Percentiles rank a stretch among this genome's conserved stretches.
These are phyloP conservation scores for Apeira syringaria DNA, from an alignment of 2,888 invertebrate genomes.

Conservation along the genomic window DNA sequence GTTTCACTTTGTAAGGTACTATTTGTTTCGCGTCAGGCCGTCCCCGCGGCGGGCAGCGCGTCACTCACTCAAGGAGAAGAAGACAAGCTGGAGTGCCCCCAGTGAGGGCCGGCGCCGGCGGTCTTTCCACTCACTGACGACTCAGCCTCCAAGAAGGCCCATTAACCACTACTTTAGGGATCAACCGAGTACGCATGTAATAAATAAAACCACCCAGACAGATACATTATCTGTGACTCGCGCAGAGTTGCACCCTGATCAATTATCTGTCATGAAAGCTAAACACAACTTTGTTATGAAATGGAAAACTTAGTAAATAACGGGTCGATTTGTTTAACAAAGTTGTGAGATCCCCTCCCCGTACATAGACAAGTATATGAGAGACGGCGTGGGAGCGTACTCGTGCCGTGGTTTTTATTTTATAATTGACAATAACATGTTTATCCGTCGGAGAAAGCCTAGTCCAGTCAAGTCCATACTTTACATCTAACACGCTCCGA, in stretches of 20 bases:
- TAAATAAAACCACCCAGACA: conserved; percentile 81
- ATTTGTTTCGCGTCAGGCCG: conserved; percentile 64
- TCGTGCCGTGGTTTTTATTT: no score
- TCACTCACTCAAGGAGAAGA: conserved; percentile 57
- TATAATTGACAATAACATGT: no score
- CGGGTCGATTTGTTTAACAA: conserved; percentile 57
- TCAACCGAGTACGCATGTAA: conserved; percentile 74
- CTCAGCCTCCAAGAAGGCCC: conserved; percentile 71
- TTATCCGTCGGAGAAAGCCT: no score
- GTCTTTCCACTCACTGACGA: conserved; percentile 58
- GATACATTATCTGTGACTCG: conserved; percentile 82
- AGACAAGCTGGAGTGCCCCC: conserved; percentile 37
- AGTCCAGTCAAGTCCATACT: no score
- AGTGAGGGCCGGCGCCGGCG: conserved; percentile 54
- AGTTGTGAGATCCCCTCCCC: no score
- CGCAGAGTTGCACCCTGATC: conserved; percentile 74
- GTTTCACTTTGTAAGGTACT: conserved; percentile 35
- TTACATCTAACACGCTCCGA: no score
- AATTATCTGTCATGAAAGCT: conserved; percentile 80
- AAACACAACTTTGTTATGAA: conserved; percentile 77
- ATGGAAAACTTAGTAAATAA: conserved; percentile 70
- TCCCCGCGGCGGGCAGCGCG: no score
- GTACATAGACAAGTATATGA: no score
- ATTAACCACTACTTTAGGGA: conserved; percentile 78
- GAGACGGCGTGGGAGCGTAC: no score